Base-by-base conservation (phyloP, 2,888 invertebrate species). In the Phlogophora meticulosa region DNA sequence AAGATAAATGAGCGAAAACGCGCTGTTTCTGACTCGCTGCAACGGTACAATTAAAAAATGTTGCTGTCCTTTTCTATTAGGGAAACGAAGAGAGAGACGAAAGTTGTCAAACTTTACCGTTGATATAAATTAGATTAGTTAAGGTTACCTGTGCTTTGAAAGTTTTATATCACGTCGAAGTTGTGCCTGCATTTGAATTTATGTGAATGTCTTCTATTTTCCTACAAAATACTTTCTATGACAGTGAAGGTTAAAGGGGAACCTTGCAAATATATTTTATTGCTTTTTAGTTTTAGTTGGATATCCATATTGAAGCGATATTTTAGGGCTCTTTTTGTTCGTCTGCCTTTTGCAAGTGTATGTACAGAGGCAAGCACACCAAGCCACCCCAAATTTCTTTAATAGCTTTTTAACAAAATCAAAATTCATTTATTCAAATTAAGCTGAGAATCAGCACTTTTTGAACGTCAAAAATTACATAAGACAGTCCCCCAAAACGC, bases 121-220 rank as follows among this genome's bases (percentile, higher is more conserved):
- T 36, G 11, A 48, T 36, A 28, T 15, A 36, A 53, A 75, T 69
- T 69, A 7, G 7, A 11, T 53, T 5, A 13, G n/a, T 28, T 49
- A 36, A 49, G 13, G 11, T 46, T n/a, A 15, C 42, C 24, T 40
- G n/a, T 1, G 34, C 17, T 24, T 22, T 11, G 1, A 28, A 67
- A 42, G 4, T 38, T 69, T 3, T 10, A 24, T 42, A 40, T 22
- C 34, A 36, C 13, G 24, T 15, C 28, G 22, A 40, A 28, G 10
- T 42, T 52, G 32, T 34, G n/a, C 10, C 17, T 28, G 40, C 4
- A 52, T 45, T 52, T n/a, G 51, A 9, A 38, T n/a, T 28, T 40
- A 34, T 10, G 32, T n/a, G 11, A 63, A 73, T 64, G 71, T 28
- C 34, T 24, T 42, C 1, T 24, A 38, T n/a, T n/a, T n/a, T n/a